These are phyloP conservation scores for Merluccius polli DNA, from an alignment of 2,797 vertebrate genomes.

Conservation along the genomic window DNA sequence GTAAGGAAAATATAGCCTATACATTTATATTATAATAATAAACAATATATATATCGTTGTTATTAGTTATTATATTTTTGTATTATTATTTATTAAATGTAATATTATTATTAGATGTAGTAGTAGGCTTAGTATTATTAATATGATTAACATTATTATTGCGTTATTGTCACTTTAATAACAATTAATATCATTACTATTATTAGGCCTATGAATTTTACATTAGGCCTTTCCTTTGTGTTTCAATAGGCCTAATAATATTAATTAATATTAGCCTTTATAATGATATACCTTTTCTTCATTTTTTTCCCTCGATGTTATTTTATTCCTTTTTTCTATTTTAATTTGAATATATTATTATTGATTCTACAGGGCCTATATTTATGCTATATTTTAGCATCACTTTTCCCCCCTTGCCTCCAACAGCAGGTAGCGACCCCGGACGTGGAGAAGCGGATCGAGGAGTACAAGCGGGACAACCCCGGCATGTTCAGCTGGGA, in stretches of 20 bases:
- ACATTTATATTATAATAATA: too few relatives aligned
- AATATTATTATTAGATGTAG: constrained; percentile 4
- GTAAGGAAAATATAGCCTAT: constrained; percentile 73
- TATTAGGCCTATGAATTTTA: not conserved
- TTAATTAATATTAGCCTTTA: not conserved
- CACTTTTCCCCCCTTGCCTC: constrained; percentile 40
- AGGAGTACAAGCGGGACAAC: constrained; percentile 93
- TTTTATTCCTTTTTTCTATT: not conserved
- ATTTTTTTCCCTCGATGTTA: not conserved
- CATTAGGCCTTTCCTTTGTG: not conserved
- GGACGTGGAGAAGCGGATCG: constrained; percentile 94
- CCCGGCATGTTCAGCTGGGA: constrained; percentile 98
- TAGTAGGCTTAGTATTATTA: not conserved
- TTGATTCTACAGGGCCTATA: not conserved
- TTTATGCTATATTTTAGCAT: not conserved
- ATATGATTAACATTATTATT: not conserved
- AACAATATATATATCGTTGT: not conserved
- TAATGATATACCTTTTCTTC: too few relatives aligned
- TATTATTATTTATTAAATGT: constrained; percentile 15
- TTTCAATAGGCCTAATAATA: not conserved
- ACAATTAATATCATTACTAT: not conserved
- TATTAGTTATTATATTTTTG: constrained; percentile 10
- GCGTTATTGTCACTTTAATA: not conserved
- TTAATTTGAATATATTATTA: not conserved
- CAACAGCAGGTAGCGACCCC: constrained; percentile 95